Evolutionary conservation across 2,888 invertebrate genomes (phyloP).

Genomic region (Rhaphigaster nebulosa): DNA sequence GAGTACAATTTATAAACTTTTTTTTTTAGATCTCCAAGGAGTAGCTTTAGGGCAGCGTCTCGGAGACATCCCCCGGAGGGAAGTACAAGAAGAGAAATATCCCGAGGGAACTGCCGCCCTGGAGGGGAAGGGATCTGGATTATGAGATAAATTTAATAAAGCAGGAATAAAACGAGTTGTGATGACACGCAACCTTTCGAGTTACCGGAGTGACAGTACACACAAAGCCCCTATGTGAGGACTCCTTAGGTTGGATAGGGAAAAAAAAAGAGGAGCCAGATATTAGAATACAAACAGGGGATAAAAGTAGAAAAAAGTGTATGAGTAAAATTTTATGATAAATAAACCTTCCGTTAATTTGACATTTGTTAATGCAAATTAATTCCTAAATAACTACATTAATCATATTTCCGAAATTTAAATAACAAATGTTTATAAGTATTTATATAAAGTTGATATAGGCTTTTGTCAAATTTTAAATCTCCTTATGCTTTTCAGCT

Average conservation of each 20-base stretch:
- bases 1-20: no score
- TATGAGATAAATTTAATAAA: background rate
- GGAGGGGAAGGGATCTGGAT: background rate
- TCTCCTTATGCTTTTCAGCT: no score
- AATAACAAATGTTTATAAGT: no score
- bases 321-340: background rate
- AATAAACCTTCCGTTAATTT: no score
- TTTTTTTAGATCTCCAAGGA: background rate
- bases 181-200: background rate
- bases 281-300: background rate
- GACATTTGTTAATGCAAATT: no score
- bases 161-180: background rate
- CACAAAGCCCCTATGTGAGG: background rate
- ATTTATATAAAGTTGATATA: no score
- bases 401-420: no score
- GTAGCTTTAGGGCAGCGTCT: background rate
- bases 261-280: background rate
- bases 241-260: no score
- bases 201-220: background rate
- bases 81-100: background rate
- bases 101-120: background rate
- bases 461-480: no score
- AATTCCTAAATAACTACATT: no score
- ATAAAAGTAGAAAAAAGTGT: background rate
- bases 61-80: background rate